phyloP scores from a whole-genome alignment of 2,113 vertebrate species.

The Lepus timidus region DNA sequence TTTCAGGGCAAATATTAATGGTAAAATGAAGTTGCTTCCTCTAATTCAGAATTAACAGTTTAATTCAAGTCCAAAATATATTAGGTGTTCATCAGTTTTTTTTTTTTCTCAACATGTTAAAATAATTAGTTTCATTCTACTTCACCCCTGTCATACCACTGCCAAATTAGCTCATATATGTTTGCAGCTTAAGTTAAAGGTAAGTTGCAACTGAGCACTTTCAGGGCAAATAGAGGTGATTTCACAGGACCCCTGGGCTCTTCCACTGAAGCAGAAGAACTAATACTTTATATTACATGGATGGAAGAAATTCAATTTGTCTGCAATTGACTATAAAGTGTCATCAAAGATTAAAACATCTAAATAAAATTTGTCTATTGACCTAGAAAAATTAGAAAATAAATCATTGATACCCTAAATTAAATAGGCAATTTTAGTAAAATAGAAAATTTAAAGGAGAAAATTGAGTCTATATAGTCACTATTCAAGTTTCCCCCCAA shows the following conservation, averaged over 20 bases:
- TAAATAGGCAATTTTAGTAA: background rate
- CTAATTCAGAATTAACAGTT: background rate
- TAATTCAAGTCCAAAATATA: background rate
- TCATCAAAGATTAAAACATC: background rate
- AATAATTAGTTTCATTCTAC: background rate
- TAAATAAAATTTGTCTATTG: constrained; percentile 14
- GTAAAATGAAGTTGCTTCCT: background rate
- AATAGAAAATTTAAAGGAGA: background rate
- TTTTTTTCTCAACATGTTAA: background rate
- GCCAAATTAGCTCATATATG: background rate
- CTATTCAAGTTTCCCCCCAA: background rate
- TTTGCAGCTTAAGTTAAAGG: background rate
- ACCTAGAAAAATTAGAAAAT: constrained; percentile 23
- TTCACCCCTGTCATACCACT: background rate
- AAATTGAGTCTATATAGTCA: background rate
- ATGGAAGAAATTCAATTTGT: background rate
- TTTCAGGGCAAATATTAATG: constrained; percentile 30
- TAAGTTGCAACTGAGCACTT: background rate
- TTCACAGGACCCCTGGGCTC: background rate
- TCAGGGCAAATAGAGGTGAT: background rate
- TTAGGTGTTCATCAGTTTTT: background rate
- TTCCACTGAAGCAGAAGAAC: background rate
- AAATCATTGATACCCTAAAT: background rate
- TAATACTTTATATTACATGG: background rate
- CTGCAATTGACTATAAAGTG: background rate